Evolutionary conservation across 2,888 invertebrate species (phyloP), one percentile per base, ranked within the genome.

Genomic region (Drosophila anomelani): DNA sequence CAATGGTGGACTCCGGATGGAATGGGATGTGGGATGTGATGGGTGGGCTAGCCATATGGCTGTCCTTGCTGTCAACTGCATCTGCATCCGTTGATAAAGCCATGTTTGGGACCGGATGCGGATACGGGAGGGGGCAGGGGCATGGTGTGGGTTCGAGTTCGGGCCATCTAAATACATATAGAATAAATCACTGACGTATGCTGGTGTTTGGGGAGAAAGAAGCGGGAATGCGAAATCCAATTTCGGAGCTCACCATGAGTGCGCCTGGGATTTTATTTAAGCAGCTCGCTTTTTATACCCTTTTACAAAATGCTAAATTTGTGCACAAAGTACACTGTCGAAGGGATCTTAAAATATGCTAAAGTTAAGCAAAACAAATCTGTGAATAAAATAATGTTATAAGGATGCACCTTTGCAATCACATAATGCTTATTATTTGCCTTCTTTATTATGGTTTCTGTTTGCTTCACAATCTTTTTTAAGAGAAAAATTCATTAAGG

Each of bases 121-220:
- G 51, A 32, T 17, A 15, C 38, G 29, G 47, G 17, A 20, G 20
- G 15, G 49, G 39, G 71, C 39, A 57, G 13, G 60, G 41, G 54
- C n/a, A 47, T 9, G 47, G 17, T 43, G 20, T 38, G 23, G 36
- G 17, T 51, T 51, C 17, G 43, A 20, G 71, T 55, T 70, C 17
- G 61, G 43, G 55, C 60, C 73, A 59, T 74, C 74, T 74, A 68
- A 74, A 58, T 69, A 58, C 61, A 56, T 71, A 73, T 63, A 75
- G 76, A 81, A 84, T 81, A 85, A 85, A 88, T 81, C 89, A 77
- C 77, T 77, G 83, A 77, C 62, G 78, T 77, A 80, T 77, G 64
- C 61, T 49, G 77, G 63, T 61, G 69, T 61, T 61, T 51, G 43
- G 72, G 74, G 71, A 47, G 41, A 49, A 29, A 70, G 69, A 29